Percentiles rank a stretch among this genome's conserved stretches.
Evolutionary conservation across 35 echinoderm and acorn worm genomes (phyloP).

Genomic region (Amphiura filiformis): DNA sequence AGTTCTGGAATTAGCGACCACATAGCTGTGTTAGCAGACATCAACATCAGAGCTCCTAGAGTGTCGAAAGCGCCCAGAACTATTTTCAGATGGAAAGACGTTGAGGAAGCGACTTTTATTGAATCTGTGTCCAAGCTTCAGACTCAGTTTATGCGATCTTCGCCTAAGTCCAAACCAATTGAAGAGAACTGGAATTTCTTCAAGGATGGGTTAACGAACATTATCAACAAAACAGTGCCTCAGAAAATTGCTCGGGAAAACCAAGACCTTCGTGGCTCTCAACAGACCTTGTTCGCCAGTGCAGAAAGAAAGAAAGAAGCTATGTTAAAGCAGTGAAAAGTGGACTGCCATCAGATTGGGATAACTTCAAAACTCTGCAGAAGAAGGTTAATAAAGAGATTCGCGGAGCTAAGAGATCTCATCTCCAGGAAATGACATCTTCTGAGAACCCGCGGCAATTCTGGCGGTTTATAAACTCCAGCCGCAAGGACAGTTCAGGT

Average conservation of each 20-base stretch:
- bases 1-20: slow-evolving; percentile 1
- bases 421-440: background rate
- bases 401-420: background rate
- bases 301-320: slow-evolving; percentile 35
- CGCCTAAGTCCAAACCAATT: background rate
- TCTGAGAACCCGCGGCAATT: background rate
- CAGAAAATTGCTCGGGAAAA: background rate
- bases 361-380: background rate
- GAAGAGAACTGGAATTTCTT: background rate
- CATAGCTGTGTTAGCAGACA: background rate
- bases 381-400: slow-evolving; percentile 6
- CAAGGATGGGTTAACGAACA: background rate
- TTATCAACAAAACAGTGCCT: background rate
- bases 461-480: slow-evolving; percentile 33
- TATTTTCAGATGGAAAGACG: background rate
- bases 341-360: background rate
- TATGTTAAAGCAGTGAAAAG: slow-evolving; percentile 36
- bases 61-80: background rate
- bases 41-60: background rate
- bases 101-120: slow-evolving; percentile 6
- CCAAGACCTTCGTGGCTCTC: slow-evolving; percentile 23
- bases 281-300: background rate
- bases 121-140: background rate
- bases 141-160: background rate
- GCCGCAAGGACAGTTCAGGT: slow-evolving; percentile 27